Conservation (phyloP, 2,113 vertebrate genomes). For the Rhinoderma darwinii region DNA sequence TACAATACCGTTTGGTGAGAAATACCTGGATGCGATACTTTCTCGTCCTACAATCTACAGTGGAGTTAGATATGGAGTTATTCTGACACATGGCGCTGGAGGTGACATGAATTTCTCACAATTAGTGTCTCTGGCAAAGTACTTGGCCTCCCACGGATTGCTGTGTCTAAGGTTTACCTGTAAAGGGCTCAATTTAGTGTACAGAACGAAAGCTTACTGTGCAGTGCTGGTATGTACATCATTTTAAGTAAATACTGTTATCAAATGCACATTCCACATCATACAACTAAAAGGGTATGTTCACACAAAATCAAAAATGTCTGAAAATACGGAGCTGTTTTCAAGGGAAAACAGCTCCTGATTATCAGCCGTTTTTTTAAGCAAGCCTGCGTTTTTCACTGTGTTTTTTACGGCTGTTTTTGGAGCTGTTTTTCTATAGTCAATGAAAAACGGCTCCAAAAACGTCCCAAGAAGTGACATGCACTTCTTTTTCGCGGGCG, state of each 20-base stretch:
- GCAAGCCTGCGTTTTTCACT: no score
- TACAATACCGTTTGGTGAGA: slow-evolving; percentile 85
- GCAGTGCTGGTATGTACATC: slow-evolving; percentile 82
- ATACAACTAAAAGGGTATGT: no score
- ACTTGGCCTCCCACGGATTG: slow-evolving; percentile 75
- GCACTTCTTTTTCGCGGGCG: no score
- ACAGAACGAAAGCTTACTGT: slow-evolving; percentile 84
- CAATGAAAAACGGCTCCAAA: no score
- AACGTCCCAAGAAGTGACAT: no score
- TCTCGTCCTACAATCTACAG: slow-evolving; percentile 73
- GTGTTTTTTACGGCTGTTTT: no score
- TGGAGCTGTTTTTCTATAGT: no score
- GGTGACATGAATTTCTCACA: slow-evolving; percentile 90
- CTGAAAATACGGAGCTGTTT: no score
- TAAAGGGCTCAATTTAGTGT: slow-evolving; percentile 85
- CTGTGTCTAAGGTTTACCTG: slow-evolving; percentile 91
- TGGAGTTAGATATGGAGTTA: slow-evolving; percentile 71
- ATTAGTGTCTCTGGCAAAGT: slow-evolving; percentile 79
- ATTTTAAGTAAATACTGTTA: slow-evolving; percentile 37
- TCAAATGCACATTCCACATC: no score
- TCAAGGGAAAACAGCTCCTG: no score
- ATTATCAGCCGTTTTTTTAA: no score
- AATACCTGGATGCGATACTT: slow-evolving; percentile 79
- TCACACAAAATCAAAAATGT: no score
- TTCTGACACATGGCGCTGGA: slow-evolving; percentile 89